Conservation (phyloP, 2,113 vertebrate species). For the Hemichromis elongatus region DNA sequence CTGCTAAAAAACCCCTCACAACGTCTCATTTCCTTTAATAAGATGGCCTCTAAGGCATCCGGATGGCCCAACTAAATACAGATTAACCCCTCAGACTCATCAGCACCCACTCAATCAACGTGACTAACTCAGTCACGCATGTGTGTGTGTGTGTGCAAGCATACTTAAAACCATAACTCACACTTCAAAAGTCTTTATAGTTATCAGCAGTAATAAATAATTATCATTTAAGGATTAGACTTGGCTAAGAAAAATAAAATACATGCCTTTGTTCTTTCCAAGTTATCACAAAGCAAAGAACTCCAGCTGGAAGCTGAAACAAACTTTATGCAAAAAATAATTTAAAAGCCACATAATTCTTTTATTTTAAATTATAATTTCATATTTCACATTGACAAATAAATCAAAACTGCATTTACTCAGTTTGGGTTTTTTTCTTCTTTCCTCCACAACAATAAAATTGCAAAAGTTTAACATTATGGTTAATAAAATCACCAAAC, state of each 20-base stretch:
- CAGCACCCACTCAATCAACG: constrained; percentile 68
- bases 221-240: not conserved
- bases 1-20: constrained; percentile 68
- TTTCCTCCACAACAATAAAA: not conserved
- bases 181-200: not conserved
- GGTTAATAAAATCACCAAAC: not conserved
- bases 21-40: constrained; percentile 72
- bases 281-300: too few species aligned
- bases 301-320: not conserved
- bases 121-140: constrained; percentile 25
- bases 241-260: not conserved
- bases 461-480: not conserved
- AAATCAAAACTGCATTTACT: not conserved
- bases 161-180: not conserved
- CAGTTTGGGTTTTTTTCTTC: not conserved
- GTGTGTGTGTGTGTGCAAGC: not conserved
- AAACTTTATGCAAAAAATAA: not conserved
- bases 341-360: not conserved
- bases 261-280: not conserved
- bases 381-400: not conserved
- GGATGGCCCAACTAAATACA: constrained; percentile 75
- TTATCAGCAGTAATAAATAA: not conserved
- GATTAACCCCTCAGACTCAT: constrained; percentile 74
- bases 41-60: constrained; percentile 71
- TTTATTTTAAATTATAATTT: not conserved